Evolutionary conservation across 2,888 invertebrate genomes (phyloP), one percentile per base, ranked within the genome.

Genomic region (Stegophylla sp.): DNA sequence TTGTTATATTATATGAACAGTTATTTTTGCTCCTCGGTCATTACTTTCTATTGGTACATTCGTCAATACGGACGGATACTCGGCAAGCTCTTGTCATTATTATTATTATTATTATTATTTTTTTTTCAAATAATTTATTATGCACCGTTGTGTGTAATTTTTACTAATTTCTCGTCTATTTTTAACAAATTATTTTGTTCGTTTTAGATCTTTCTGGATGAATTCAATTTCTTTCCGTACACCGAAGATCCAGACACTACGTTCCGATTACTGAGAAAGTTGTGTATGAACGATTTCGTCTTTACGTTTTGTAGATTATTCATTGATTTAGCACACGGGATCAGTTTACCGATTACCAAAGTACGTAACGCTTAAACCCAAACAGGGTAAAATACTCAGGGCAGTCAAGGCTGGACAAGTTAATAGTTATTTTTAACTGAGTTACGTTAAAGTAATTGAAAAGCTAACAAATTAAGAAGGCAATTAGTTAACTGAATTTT

Each of bases 231-330:
- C 53, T 82, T 82, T 34, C 83, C 83, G 1, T 75, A 82, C 34
- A 82, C 82, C 15, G 43, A 67, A 51, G 82, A 83, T 63, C 83
- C 83, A 15, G 83, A 83, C 51, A 56, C 67, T 2, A 82, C 83
- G 15, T 82, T 82, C 23, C 26, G 26, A 82, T 71, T 82, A n/a
- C 63, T 83, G 3, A 53, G 81, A 61, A 76, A 67, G 15, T 53
- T 81, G 43, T 83, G 83, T 73, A 23, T 64, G 13, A 74, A 67
- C 7, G 45, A 59, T 41, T 74, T 13, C 0, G 34, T 41, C 1
- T 51, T 69, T 23, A 23, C 20, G 20, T 48, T n/a, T 41, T 79
- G 79, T 51, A 63, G 15, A 51, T 3, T 1, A 15, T 79, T 79
- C 23, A 48, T 79, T 13, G 51, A 71, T 34, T 3, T 71, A 17